These are phyloP conservation scores for Hecatera dysodea DNA, from an alignment of 2,888 invertebrate species.

Conservation along the genomic window DNA sequence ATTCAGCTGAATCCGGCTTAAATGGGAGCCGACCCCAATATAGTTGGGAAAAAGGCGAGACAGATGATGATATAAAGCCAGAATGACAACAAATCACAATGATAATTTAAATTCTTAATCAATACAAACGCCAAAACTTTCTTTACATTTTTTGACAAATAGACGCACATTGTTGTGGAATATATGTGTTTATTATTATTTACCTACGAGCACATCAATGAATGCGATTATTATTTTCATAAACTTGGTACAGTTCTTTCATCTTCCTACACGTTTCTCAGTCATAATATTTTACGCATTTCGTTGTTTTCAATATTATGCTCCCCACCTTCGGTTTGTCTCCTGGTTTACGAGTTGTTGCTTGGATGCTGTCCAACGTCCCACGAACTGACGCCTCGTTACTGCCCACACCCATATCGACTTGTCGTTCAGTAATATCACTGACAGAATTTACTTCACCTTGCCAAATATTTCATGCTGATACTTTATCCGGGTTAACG, in stretches of 20 bases:
- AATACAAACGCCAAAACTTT: too few species aligned
- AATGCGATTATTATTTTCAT: too few species aligned
- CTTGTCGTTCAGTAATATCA: conserved; percentile 52
- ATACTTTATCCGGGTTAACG: conserved; percentile 23
- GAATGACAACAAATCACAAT: too few species aligned
- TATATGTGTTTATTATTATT: too few species aligned
- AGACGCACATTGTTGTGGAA: too few species aligned
- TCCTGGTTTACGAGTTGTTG: conserved; percentile 46
- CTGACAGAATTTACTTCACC: conserved; percentile 35
- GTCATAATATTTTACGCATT: conserved; percentile 22
- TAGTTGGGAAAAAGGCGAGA: too few species aligned
- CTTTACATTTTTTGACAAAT: too few species aligned
- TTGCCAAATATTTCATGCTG: conserved; percentile 45
- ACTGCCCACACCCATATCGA: conserved; percentile 49
- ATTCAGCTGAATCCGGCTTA: too few species aligned
- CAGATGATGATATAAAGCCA: too few species aligned
- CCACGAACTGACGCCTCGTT: conserved; percentile 50
- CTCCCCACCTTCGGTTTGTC: conserved; percentile 25
- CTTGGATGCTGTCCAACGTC: conserved; percentile 63
- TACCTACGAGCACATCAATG: neutral
- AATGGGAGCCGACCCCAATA: too few species aligned
- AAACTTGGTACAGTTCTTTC: neutral
- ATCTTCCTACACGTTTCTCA: conserved; percentile 5
- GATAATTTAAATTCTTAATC: too few species aligned
- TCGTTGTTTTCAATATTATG: conserved; percentile 45